phyloP scores from a whole-genome alignment of 1,140 invertebrate genomes.

The Drosophila miranda region DNA sequence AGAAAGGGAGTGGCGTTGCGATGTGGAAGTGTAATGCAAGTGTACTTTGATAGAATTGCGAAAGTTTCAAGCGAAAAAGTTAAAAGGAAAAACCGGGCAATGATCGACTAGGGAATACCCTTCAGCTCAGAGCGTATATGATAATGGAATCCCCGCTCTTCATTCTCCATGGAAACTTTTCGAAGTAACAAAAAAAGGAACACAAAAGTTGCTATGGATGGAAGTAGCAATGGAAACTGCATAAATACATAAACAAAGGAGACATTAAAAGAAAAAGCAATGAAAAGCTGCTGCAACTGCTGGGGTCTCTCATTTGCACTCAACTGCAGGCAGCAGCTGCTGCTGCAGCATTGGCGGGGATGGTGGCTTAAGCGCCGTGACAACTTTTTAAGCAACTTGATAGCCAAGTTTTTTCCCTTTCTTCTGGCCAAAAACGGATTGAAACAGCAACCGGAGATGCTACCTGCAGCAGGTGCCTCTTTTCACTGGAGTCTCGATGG shows the following conservation, averaged over 20 bases:
- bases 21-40: conserved; percentile 34
- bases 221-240: conserved; percentile 25
- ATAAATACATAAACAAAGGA: conserved; percentile 68
- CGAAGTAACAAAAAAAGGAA: conserved; percentile 70
- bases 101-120: conserved; percentile 18
- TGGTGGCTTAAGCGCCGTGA: conserved; percentile 67
- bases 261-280: conserved; percentile 53
- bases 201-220: conserved; percentile 57
- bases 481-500: conserved; percentile 6
- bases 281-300: conserved; percentile 48
- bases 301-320: conserved; percentile 67
- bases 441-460: conserved; percentile 48
- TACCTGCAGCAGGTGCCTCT: conserved; percentile 55
- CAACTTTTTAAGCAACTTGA: conserved; percentile 80
- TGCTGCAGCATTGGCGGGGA: too few species aligned
- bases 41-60: conserved; percentile 67
- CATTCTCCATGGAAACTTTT: conserved; percentile 43
- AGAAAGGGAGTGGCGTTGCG: conserved; percentile 20
- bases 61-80: conserved; percentile 52
- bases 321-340: conserved; percentile 64
- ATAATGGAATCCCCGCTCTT: conserved; percentile 1
- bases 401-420: conserved; percentile 53
- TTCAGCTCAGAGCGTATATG: background rate
- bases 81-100: conserved; percentile 33
- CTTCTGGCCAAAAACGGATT: conserved; percentile 4